Percentiles rank a stretch among this genome's conserved stretches.
Evolutionary conservation across 2,888 invertebrate species (phyloP).

Genomic region (Diplazon laetatorius): DNA sequence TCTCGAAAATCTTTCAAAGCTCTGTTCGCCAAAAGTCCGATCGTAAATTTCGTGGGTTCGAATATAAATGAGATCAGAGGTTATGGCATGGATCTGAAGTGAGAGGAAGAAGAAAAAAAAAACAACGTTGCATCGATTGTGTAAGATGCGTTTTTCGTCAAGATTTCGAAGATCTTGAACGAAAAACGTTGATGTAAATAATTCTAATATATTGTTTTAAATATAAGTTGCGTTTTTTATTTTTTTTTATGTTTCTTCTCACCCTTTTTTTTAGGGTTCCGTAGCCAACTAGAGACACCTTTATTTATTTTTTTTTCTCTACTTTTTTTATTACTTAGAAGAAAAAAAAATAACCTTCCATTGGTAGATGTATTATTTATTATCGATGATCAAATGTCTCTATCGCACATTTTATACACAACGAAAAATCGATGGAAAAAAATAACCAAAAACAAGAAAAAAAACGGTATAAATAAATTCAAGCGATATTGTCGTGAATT

Average conservation of each 20-base stretch:
- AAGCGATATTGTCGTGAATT: constrained; percentile 85
- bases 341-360: no score
- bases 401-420: background rate
- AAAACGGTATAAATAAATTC: constrained; percentile 17
- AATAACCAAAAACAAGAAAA: no score
- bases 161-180: background rate
- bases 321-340: no score
- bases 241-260: background rate
- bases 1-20: constrained; percentile 72
- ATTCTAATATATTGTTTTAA: constrained; percentile 8
- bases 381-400: constrained; percentile 25
- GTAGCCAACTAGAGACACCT: no score
- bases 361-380: constrained; percentile 37
- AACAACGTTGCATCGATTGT: no score
- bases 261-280: background rate
- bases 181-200: constrained; percentile 8
- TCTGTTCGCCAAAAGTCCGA: constrained; percentile 73
- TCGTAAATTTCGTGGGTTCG: constrained; percentile 75
- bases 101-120: constrained; percentile 2
- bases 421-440: no score
- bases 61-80: constrained; percentile 78
- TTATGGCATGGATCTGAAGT: constrained; percentile 70
- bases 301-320: no score
- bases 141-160: no score
- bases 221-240: background rate